A percentile compares a stretch with the other conserved stretches of the same genome.
These are phyloP conservation scores for Heteropelma amictum DNA, from an alignment of 2,888 invertebrate species.

Conservation along the genomic window DNA sequence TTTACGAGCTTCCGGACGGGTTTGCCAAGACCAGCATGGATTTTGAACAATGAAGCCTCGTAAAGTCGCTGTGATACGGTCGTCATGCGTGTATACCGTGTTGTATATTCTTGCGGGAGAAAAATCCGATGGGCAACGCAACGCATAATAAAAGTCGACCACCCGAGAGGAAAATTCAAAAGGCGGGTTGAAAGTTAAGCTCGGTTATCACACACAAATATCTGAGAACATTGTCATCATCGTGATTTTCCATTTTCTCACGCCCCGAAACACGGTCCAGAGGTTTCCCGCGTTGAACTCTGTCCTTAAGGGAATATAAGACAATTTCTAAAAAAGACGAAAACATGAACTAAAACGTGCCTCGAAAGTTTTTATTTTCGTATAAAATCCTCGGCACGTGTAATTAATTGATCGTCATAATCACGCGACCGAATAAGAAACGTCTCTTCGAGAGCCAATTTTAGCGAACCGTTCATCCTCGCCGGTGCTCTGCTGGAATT, in stretches of 20 bases:
- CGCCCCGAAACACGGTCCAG: background rate
- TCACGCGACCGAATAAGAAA: too few relatives aligned
- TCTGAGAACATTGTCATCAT: background rate
- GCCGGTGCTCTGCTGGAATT: too few relatives aligned
- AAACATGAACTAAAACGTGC: too few relatives aligned
- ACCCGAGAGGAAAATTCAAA: constrained; percentile 9
- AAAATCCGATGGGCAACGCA: constrained; percentile 16
- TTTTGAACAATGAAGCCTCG: constrained; percentile 44
- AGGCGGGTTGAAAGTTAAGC: constrained; percentile 6
- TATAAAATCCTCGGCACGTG: too few relatives aligned
- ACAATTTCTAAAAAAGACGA: too few relatives aligned
- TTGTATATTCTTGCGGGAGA: background rate
- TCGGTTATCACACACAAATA: background rate
- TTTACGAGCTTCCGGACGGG: constrained; percentile 22
- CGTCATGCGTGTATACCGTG: background rate
- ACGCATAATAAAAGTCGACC: constrained; percentile 37
- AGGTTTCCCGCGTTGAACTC: background rate
- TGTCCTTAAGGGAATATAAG: background rate
- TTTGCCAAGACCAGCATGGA: constrained; percentile 1
- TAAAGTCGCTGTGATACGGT: constrained; percentile 24
- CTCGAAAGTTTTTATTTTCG: too few relatives aligned
- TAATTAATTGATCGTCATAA: too few relatives aligned
- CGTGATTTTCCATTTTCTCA: background rate
- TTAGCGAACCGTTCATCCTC: too few relatives aligned
- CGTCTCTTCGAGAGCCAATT: too few relatives aligned